Evolutionary conservation across 2,113 vertebrate species (phyloP).

Genomic region (Calyptomena viridis): DNA sequence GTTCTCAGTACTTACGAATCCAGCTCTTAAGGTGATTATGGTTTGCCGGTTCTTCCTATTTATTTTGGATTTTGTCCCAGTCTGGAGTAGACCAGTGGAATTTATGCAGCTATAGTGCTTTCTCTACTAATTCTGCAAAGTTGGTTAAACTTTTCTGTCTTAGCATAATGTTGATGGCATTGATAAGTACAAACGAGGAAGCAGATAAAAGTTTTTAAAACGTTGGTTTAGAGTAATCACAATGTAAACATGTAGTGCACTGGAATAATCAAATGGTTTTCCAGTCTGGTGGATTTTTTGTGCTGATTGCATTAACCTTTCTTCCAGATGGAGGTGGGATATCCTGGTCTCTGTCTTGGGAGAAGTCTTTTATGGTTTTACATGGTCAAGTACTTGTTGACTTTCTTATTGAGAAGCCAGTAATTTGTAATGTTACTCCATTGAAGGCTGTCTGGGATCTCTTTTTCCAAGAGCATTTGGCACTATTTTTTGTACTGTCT

Average conservation of each 20-base stretch:
- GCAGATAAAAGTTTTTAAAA: not conserved
- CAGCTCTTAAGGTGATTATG: not conserved
- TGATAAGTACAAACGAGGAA: not conserved
- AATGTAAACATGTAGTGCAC: not conserved
- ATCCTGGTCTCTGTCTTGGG: not conserved
- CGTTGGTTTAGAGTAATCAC: not conserved
- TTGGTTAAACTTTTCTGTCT: not conserved
- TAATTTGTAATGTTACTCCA: not conserved
- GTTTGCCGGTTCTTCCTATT: not conserved
- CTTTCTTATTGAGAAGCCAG: not conserved
- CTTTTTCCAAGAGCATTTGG: not conserved
- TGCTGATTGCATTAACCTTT: not conserved
- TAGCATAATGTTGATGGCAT: not conserved
- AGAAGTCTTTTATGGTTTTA: not conserved
- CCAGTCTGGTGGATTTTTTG: not conserved
- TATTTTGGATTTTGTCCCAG: not conserved
- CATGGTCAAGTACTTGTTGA: not conserved
- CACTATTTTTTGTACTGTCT: not conserved
- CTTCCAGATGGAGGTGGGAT: not conserved
- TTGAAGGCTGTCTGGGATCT: not conserved
- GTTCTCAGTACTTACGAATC: rapidly evolving
- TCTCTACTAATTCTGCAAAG: not conserved
- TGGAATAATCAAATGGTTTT: not conserved
- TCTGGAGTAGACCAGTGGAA: not conserved
- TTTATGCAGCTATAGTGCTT: not conserved